These are phyloP conservation scores for Astreopora myriophthalma DNA, from an alignment of 64 coral and sea anemone genomes.

Conservation along the genomic window DNA sequence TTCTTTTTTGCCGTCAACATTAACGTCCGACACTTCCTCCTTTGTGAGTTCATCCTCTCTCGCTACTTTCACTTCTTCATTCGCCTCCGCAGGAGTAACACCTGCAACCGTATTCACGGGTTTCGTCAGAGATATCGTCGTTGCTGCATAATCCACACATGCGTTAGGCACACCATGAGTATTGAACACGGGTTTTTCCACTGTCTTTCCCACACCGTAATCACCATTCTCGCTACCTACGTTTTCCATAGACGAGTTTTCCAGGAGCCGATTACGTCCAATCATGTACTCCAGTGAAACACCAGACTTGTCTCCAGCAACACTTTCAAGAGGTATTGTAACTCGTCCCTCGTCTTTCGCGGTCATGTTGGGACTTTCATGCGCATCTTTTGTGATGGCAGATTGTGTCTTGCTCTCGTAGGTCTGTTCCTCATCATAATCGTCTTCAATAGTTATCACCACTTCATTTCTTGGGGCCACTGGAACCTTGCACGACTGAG, in stretches of 20 bases:
- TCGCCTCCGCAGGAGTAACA: neutral
- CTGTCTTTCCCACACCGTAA: no score
- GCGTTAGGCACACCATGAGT: no score
- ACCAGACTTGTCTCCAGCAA: neutral
- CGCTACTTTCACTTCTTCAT: neutral
- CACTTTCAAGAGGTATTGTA: neutral
- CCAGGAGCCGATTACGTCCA: neutral
- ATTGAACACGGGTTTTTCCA: no score
- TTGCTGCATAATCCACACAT: no score
- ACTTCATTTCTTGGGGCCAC: conserved; percentile 2
- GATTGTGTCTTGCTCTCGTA: neutral
- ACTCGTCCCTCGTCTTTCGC: neutral
- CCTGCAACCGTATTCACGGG: neutral
- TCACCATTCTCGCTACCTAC: no score
- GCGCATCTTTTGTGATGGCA: neutral
- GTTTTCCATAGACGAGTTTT: neutral
- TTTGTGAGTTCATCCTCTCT: neutral
- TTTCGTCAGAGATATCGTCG: no score
- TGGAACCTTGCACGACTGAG: conserved; percentile 1
- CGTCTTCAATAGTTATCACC: neutral
- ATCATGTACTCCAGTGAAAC: neutral
- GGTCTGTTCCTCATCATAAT: neutral
- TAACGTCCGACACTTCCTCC: neutral
- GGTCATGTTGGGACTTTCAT: neutral
- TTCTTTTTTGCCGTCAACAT: neutral